Base-by-base conservation (phyloP, 2,888 invertebrate species). In the Lasioglossum zephyrum region DNA sequence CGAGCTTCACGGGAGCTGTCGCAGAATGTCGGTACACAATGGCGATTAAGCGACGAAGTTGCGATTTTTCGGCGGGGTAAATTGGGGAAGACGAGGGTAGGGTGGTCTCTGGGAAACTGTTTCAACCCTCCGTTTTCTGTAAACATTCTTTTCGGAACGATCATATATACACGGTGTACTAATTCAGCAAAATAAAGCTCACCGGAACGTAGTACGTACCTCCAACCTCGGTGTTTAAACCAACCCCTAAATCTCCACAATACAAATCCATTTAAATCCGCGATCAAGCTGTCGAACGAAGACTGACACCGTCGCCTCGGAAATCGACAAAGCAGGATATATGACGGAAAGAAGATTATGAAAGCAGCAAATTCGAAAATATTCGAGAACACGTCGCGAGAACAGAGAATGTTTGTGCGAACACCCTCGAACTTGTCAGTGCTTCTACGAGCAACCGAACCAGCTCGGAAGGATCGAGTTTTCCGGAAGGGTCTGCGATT, bases 401-500 rank as follows among this genome's bases (percentile, higher is more conserved):
- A 70, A 41, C 70, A 70, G 22, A 70, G 41, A 70, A n/a, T 41
- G 70, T 76, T 57, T n/a, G 4, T 1, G 36, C 39, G 1, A 22
- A 36, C 13, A 36, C 4, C 6, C 36, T 70, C 41, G 41, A 70
- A 41, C n/a, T n/a, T 72, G 74, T 76, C 39, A 22, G 5, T 5
- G 13, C 8, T 31, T 9, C n/a, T 5, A 36, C 49, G 26, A 39
- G 44, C 76, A 69, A 9, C 13, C 18, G n/a, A 22, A 74, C 57
- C 41, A 49, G 47, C 77, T 75, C 74, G 36, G 41, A 26, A 18
- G 57, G 22, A 63, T 66, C 66, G 26, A 49, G 26, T 49, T 53
- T 49, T 73, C 66, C 26, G 80, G 77, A 77, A 85, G 79, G 69
- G 88, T 84, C 91, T 92, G 90, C 92, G 92, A 94, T 94, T 92